These are phyloP conservation scores for Heliconius charithonia DNA, from an alignment of 2,888 invertebrate species.

Conservation along the genomic window DNA sequence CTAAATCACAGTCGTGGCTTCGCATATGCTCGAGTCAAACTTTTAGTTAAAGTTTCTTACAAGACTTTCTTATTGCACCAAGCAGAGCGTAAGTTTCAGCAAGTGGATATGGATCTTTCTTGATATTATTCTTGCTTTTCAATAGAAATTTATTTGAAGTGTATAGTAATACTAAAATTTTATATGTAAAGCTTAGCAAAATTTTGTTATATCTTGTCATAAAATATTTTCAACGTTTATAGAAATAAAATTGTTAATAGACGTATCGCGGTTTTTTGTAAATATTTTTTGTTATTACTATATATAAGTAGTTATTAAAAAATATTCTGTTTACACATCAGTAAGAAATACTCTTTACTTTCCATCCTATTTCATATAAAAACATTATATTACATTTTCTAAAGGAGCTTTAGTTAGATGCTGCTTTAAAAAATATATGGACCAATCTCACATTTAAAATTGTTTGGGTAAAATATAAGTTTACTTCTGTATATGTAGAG, in stretches of 20 bases:
- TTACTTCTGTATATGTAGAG: too few species aligned
- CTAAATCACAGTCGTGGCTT: neutral
- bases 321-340: neutral
- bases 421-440: neutral
- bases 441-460: neutral
- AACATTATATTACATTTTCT: neutral
- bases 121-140: neutral
- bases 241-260: neutral
- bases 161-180: neutral
- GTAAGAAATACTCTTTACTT: neutral
- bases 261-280: too few species aligned
- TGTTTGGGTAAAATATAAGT: too few species aligned
- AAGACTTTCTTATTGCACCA: neutral
- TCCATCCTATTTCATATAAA: neutral
- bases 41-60: neutral
- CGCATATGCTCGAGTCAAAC: neutral
- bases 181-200: neutral
- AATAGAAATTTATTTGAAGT: neutral
- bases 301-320: too few species aligned
- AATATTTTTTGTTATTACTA: too few species aligned
- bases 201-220: neutral
- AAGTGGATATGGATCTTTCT: conserved; percentile 1
- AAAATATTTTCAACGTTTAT: neutral
- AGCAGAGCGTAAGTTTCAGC: neutral
- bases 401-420: neutral